Evolutionary conservation across 2,797 vertebrate genomes (phyloP), one percentile per base, ranked within the genome.

Genomic region (Aeoliscus strigatus): DNA sequence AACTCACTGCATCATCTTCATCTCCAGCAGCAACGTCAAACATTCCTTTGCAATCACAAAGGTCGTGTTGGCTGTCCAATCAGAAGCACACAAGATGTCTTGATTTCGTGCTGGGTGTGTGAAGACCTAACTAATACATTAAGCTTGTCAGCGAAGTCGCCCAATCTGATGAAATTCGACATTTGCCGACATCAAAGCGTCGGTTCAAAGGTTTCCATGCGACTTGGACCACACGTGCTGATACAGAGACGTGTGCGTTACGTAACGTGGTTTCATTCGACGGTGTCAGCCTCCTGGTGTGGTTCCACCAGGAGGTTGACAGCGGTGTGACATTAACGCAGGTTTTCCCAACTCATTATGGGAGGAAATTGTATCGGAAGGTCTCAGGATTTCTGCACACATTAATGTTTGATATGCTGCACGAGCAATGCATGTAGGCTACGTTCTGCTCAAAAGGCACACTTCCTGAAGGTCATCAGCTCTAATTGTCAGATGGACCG

Each of bases 371-470:
- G 70, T 73, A 72, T 73, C 44, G 57, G 69, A 64, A 34, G 33
- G 14, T 52, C 70, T 62, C 55, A 51, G 58, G 39, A 67, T 72
- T 67, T 52, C 66, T 52, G 52, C 46, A 46, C 46, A 51, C 36
- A 73, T 77, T 47, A 73, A 75, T 77, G 74, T 79, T 80, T 81
- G 66, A 77, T 76, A 63, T 45, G 51, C 70, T 47, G 44, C 45
- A 14, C 32, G 52, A 71, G 55, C 33, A 39, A 70, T 52, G 64
- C 61, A 60, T 36, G 54, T 41, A 18, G 21, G 64, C 31, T 40
- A 16, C 40, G 38, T 48, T 47, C 52, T 56, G 66, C 59, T 59
- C 39, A 41, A 68, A 60, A 42, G 30, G 68, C 73, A 66, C 28
- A 13, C 65, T 56, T 49, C 43, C 62, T 80, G 70, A 79, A 72